Percentiles rank a stretch among this genome's conserved stretches.
phyloP scores from a whole-genome alignment of 2,113 vertebrate genomes.

The Tachuris rubrigastra region DNA sequence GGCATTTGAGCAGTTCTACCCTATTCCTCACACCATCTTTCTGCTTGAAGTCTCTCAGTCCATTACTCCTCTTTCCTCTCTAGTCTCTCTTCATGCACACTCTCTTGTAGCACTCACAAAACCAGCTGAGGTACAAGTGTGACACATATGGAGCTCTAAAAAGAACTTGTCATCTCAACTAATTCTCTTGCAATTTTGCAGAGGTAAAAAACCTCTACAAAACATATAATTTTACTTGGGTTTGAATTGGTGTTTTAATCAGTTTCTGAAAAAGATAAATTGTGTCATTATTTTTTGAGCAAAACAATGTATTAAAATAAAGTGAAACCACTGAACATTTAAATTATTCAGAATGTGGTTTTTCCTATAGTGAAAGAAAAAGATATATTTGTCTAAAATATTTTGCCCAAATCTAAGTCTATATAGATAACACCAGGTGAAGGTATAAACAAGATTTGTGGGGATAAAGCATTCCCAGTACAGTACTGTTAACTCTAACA shows the following conservation, averaged over 20 bases:
- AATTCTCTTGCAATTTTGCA: not conserved
- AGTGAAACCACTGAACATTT: not conserved
- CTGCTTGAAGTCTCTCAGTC: not conserved
- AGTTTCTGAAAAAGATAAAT: not conserved
- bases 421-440: not conserved
- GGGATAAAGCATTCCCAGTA: not conserved
- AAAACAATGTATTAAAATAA: not conserved
- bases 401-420: not conserved
- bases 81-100: not conserved
- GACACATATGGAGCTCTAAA: not conserved
- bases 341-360: not conserved
- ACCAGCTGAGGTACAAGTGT: not conserved
- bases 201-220: not conserved
- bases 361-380: not conserved
- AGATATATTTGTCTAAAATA: not conserved
- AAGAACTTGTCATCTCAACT: not conserved
- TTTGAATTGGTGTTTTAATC: not conserved
- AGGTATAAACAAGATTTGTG: not conserved
- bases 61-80: not conserved
- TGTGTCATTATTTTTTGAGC: not conserved
- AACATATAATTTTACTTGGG: not conserved
- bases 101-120: not conserved
- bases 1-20: not conserved
- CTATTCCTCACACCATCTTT: not conserved
- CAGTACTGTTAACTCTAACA: not conserved